phyloP scores from a whole-genome alignment of 1,140 invertebrate genomes.

The Apis laboriosa region DNA sequence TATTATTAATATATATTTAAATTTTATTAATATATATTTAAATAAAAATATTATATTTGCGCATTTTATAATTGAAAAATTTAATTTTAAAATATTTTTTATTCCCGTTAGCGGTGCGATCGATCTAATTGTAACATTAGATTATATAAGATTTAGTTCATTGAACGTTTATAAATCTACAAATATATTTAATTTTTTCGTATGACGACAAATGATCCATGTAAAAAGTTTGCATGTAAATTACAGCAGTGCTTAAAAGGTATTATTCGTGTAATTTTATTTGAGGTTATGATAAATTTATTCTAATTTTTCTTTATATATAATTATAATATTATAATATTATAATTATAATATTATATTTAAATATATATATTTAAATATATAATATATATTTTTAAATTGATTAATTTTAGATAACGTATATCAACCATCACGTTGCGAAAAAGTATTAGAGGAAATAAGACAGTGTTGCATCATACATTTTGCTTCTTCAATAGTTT shows the following conservation, averaged over 20 bases:
- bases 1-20: too few species aligned
- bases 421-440: constrained; percentile 85
- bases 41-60: not conserved
- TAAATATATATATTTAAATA: too few species aligned
- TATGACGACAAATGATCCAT: constrained; percentile 84
- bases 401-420: constrained; percentile 83
- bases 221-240: constrained; percentile 87
- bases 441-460: constrained; percentile 83
- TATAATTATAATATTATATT: too few species aligned
- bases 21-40: too few species aligned
- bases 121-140: not conserved
- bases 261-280: constrained; percentile 26
- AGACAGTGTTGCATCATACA: constrained; percentile 85
- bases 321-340: too few species aligned
- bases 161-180: not conserved
- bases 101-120: not conserved
- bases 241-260: constrained; percentile 89
- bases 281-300: not conserved
- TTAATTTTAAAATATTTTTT: not conserved
- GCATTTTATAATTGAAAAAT: not conserved
- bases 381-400: constrained; percentile 18
- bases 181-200: constrained; percentile 6
- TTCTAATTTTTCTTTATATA: constrained; percentile 22
- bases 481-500: constrained; percentile 83
- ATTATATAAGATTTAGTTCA: not conserved